Evolutionary conservation across 2,113 vertebrate species (phyloP), one percentile per base, ranked within the genome.

Genomic region (Herpailurus yagouaroundi): DNA sequence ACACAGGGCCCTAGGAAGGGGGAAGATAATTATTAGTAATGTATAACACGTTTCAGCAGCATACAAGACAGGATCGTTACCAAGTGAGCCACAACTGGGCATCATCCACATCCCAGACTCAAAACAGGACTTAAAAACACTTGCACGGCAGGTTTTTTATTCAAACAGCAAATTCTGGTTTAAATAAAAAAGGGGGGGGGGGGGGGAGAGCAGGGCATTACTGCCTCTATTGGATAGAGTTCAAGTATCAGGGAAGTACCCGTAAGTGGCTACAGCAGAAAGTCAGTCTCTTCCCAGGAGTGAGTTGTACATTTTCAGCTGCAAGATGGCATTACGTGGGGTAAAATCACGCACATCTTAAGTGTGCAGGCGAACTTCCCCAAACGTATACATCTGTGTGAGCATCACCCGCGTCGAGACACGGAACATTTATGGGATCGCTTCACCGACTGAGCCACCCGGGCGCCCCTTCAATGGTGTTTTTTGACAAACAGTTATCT

Each of bases 41-140:
- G 23, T 16, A 10, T 36, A 45, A 45, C 48, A 7, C 0, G 1
- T 15, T 60, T 76, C 31, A 48, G 9, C 18, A 50, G 50, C 0
- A 1, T 45, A 25, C 14, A 57, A 50, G 60, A 16, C 15, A 11
- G 77, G 69, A 41, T 48, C 83, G 1, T 4, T 4, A 19, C 15
- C 64, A 16, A 7, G 9, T 4, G 25, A 93, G 31, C 25, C 3
- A 4, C 5, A 0, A n/a, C 21, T 7, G 8, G 15, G 15, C 33
- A 7, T 8, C 14, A 0, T 3, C 76, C 23, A 1, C 63, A 23
- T 27, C 71, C 81, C 29, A 9, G 55, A 36, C 74, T 36, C 74
- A 31, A 5, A 38, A 38, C 0, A 7, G 33, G 13, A 74, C 80
- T 60, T 48, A n/a, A 50, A 50, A 74, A 74, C 27, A 82, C 41